Base-by-base conservation (phyloP, 2,113 vertebrate species). In the Rhagologus leucostigma region DNA sequence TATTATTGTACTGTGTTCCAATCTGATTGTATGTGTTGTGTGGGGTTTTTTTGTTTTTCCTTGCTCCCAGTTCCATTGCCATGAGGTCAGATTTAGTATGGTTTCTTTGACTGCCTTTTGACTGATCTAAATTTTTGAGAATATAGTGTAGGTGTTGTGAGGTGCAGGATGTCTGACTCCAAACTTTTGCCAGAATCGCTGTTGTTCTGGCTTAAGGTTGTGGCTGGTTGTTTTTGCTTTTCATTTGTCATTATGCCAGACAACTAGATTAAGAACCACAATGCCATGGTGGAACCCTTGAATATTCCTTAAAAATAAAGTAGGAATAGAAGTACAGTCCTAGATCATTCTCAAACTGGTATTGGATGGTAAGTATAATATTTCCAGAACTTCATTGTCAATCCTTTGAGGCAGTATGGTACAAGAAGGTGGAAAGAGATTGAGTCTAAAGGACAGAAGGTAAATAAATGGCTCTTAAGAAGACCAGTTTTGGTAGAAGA, bases 11-110 rank as follows among this genome's bases (percentile, higher is more conserved):
- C 71, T 82, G 35, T 89, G 21, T 71, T 85, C n/a, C 50, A 90
- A 1, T 76, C 17, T 53, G 49, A 56, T 82, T 78, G 39, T 63
- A 42, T 71, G 49, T 67, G 11, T 79, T 65, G 46, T 91, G 27
- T n/a, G 23, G 22, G 7, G 0, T 0, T 37, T 41, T 73, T 59
- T 41, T 15, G 3, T 15, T 42, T 49, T 32, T 23, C 13, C 16
- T 8, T 55, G 26, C 23, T 81, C 26, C 27, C 42, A 75, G 23
- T 68, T 93, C 69, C n/a, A 14, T 7, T 78, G 39, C 50, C 7
- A 76, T 71, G 65, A 87, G 70, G 46, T 91, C 35, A 82, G 90
- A 60, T 87, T 85, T 82, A 68, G 47, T 70, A 89, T 68, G 16
- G 24, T 74, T 95, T 82, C 15, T 79, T 87, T 71, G 56, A 27